Percentiles rank a stretch among this genome's conserved stretches.
These are phyloP conservation scores for Ethmia dodecea DNA, from an alignment of 2,888 invertebrate genomes.

Conservation along the genomic window DNA sequence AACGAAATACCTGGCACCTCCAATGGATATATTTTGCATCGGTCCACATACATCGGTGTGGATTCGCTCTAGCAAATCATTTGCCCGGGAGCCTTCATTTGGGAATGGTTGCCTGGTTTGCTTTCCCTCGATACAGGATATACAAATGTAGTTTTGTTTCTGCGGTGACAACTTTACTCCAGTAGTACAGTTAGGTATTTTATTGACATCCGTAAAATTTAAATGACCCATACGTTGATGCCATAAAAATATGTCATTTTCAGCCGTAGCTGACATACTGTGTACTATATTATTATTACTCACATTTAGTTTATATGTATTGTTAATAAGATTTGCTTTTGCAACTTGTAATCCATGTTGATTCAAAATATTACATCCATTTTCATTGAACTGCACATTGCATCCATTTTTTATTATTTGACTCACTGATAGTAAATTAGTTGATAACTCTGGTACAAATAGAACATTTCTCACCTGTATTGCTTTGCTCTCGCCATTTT, in stretches of 20 bases:
- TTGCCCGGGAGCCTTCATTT: slow-evolving; percentile 9
- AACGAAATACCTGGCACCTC: too few relatives aligned
- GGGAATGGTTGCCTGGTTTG: slow-evolving; percentile 15
- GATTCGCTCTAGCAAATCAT: not conserved
- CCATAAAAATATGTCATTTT: slow-evolving; percentile 1
- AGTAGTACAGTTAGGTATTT: not conserved
- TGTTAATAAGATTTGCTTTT: not conserved
- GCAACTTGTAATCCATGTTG: slow-evolving; percentile 8
- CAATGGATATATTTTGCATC: too few relatives aligned
- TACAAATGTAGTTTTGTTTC: not conserved
- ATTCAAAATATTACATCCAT: slow-evolving; percentile 18
- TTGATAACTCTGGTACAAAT: too few relatives aligned
- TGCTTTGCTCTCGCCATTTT: slow-evolving; percentile 2
- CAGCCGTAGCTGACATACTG: not conserved
- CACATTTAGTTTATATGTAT: slow-evolving; percentile 4
- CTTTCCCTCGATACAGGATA: slow-evolving; percentile 12
- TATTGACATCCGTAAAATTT: not conserved
- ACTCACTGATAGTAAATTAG: too few relatives aligned
- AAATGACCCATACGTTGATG: slow-evolving; percentile 6
- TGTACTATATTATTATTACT: not conserved
- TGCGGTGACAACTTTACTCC: not conserved
- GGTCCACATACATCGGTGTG: not conserved
- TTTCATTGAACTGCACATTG: slow-evolving; percentile 14
- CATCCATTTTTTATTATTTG: slow-evolving; percentile 18
- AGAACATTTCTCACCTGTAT: too few relatives aligned